Base-by-base conservation (phyloP, 2,797 vertebrate genomes). In the Protosalanx chinensis region DNA sequence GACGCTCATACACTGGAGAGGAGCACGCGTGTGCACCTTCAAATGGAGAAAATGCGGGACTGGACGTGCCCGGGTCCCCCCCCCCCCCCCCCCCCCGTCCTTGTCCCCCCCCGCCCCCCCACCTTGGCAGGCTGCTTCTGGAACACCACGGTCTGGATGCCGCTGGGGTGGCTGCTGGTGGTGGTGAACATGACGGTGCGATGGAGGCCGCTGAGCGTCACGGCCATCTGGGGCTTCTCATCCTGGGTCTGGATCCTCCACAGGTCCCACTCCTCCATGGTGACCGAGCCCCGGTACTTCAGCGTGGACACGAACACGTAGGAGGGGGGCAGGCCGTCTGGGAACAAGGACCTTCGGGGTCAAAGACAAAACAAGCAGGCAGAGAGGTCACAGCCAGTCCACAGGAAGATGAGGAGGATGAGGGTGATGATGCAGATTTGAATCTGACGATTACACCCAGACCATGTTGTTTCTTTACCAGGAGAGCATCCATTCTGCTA, bases 271-370 rank as follows among this genome's bases (percentile, higher is more conserved):
- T 94, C 91, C 84, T 99, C 98, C 70, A 87, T 93, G 1, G 91
- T 49, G 70, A 93, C 86, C 0, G 92, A 91, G 57, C 93, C 95
- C 86, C 95, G 96, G 90, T 98, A 98, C 86, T 94, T 94, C 88
- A 98, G 88, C 1, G 97, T 98, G 75, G 97, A 94, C 79, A 99
- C 96, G 83, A 98, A 98, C 6, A 99, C 96, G 71, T 98, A 98
- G 1, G 97, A 98, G 58, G 97, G 97, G 75, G 97, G 97, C 71
- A 99, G 92, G 51, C 97, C 97, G 86, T 97, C 97, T 67, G 97
- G 97, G 82, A 99, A 98, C 77, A 99, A 91, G 72, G 89, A 90
- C 86, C 97, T 98, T 58, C 29, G 23, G 18, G 63, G 69, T 1
- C 49, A 76, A 49, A 64, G 37, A 66, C 41, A 72, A 68, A 37